Conservation (phyloP, 2,888 invertebrate species). For the Pterostichus niger region DNA sequence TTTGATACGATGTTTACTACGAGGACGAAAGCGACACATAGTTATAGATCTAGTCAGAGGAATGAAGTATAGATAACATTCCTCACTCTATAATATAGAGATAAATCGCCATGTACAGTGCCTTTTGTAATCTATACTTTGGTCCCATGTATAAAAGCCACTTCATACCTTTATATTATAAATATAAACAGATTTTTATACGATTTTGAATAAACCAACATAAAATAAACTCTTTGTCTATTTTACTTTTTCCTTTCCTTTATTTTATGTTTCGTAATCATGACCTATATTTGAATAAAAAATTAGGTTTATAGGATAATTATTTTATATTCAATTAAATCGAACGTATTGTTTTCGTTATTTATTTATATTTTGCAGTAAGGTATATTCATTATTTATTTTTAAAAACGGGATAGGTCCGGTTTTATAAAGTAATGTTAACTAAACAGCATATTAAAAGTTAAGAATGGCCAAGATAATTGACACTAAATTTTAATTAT, state of each 20-base stretch:
- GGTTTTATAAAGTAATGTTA: no score
- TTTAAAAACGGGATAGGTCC: no score
- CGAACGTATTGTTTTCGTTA: no score
- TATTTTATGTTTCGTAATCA: not conserved
- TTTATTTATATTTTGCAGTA: no score
- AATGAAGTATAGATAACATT: slow-evolving; percentile 71
- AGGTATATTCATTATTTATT: no score
- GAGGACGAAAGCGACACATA: slow-evolving; percentile 64
- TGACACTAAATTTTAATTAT: no score
- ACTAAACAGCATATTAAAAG: no score
- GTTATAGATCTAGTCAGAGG: slow-evolving; percentile 74
- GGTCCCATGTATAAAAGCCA: slow-evolving; percentile 60
- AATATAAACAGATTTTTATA: slow-evolving; percentile 75
- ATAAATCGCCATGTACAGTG: slow-evolving; percentile 76
- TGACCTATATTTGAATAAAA: no score
- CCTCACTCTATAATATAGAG: slow-evolving; percentile 73
- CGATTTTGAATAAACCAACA: slow-evolving; percentile 74
- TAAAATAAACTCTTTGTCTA: slow-evolving; percentile 65
- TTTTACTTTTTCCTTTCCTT: slow-evolving; percentile 8
- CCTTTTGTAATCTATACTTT: slow-evolving; percentile 75
- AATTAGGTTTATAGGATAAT: no score
- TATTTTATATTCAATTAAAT: no score
- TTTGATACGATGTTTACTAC: slow-evolving; percentile 54
- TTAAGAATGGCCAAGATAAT: no score
- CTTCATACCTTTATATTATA: slow-evolving; percentile 71